Conservation (phyloP, 2,797 vertebrate genomes). For the Picus viridis region DNA sequence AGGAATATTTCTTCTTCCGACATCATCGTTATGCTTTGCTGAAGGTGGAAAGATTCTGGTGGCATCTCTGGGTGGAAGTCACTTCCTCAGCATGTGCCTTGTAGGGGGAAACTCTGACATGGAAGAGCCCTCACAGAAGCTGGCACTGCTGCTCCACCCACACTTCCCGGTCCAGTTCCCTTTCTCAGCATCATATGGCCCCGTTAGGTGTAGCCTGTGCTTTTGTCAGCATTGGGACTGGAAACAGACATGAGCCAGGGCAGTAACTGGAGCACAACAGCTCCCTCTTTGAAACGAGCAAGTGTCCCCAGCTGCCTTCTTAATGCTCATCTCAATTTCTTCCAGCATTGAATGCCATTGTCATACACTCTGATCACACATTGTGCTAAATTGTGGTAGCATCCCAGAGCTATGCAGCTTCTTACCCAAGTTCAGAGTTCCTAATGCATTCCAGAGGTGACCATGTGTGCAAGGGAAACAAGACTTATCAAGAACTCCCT, state of each 20-base stretch:
- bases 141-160: not conserved
- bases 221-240: too few relatives aligned
- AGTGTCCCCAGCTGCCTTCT: not conserved
- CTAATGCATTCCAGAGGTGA: accelerated
- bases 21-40: not conserved
- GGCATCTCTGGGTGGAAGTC: constrained; percentile 88
- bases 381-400: accelerated
- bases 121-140: not conserved
- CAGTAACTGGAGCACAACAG: too few relatives aligned
- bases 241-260: not conserved
- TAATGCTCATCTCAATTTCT: too few relatives aligned
- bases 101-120: constrained; percentile 75
- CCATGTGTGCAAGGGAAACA: accelerated
- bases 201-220: too few relatives aligned
- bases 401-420: too few relatives aligned
- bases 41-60: constrained; percentile 82
- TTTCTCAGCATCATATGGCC: not conserved
- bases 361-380: too few relatives aligned
- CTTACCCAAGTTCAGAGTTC: not conserved
- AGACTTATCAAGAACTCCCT: accelerated
- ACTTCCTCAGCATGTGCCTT: constrained; percentile 78
- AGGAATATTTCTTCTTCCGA: not conserved
- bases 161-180: not conserved
- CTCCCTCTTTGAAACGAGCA: not conserved
- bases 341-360: too few relatives aligned